Evolutionary conservation across 2,113 vertebrate genomes (phyloP), one percentile per base, ranked within the genome.

Genomic region (Pseudorectes ferrugineus): DNA sequence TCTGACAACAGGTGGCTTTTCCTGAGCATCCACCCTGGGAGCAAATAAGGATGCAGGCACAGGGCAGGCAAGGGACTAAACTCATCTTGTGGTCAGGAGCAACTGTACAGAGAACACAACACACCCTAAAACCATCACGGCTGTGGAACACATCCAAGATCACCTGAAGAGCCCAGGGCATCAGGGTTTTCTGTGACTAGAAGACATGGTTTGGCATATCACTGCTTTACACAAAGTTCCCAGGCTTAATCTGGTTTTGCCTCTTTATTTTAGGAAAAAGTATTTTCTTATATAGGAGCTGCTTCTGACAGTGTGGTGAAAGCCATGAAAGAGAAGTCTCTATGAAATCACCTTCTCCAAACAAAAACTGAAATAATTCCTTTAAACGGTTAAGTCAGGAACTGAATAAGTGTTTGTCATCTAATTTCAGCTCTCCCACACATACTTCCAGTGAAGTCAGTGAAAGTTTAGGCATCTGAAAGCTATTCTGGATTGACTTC

Each of bases 361-460:
- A 74, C 16, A 71, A 83, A n/a, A 89, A 92, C 23, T 9, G 3
- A 89, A 84, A 59, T 51, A 24, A 66, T 81, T 82, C 54, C 40
- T 92, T 85, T 73, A 68, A 90, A 65, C 29, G 51, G 5, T 73
- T 65, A 87, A 62, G 12, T 71, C 51, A 78, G 72, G 59, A 80
- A 42, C 38, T 29, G 76, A 92, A 8, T 43, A 78, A 28, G 19
- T 85, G 33, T 88, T 94, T 89, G 70, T 92, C 85, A 82, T 81
- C 66, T 90, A 82, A 92, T 94, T 96, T 94, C 78, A 88, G n/a
- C 24, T 85, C 77, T 88, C 82, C 81, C 52, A 88, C 35, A 0
- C 31, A 16, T 57, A 48, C 6, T 61, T 89, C n/a, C 36, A 92
- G 25, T 72, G 78, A 88, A 82, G 57, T 75, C 54, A 72, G 65